phyloP scores from a whole-genome alignment of 2,797 vertebrate species.

The Halcyon chelicuti region DNA sequence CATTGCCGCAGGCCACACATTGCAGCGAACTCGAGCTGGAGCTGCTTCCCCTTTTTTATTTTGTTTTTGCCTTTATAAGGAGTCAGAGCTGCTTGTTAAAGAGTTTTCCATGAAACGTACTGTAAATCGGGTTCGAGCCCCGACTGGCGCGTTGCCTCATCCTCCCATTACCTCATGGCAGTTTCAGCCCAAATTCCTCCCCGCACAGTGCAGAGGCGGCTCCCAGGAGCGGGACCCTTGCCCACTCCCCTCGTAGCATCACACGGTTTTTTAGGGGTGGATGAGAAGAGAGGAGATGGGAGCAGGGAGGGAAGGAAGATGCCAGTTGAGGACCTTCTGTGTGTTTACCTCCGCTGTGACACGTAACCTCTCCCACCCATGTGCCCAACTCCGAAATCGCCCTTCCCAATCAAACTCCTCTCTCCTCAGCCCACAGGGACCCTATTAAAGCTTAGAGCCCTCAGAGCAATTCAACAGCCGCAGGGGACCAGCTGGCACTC shows the following conservation, averaged over 20 bases:
- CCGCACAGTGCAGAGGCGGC: background rate
- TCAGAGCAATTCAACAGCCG: accelerated
- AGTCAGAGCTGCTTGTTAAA: background rate
- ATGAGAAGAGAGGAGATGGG: background rate
- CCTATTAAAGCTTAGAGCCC: background rate
- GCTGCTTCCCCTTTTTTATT: too few species aligned
- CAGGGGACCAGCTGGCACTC: background rate
- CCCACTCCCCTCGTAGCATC: background rate
- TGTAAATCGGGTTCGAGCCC: background rate
- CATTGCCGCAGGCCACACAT: background rate
- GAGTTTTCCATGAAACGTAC: background rate
- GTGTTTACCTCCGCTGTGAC: background rate
- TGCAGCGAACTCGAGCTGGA: too few species aligned
- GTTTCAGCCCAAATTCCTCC: background rate
- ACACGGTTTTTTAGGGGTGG: background rate
- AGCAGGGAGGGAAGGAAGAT: background rate
- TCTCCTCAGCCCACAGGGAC: too few species aligned
- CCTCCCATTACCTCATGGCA: background rate
- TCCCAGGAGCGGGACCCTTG: accelerated
- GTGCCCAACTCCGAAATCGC: background rate
- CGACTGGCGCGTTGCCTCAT: background rate
- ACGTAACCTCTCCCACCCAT: accelerated
- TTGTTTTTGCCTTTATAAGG: background rate
- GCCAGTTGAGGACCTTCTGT: background rate
- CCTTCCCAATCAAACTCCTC: too few species aligned